Conservation (phyloP, 2,113 vertebrate genomes). For the Calidris pugnax region DNA sequence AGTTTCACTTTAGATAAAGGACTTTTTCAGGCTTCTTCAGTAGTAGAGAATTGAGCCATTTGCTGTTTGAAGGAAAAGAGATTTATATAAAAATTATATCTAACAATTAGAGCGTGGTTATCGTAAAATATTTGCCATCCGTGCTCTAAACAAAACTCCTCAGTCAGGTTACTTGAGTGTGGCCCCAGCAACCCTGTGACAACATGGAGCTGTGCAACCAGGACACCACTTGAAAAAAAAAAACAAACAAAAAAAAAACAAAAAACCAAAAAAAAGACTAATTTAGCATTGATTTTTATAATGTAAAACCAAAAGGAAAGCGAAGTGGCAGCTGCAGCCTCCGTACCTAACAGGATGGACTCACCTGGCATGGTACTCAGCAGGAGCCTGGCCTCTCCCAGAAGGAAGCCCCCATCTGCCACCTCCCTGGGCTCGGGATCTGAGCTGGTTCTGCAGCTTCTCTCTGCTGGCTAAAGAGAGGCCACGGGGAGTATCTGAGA, state of each 20-base stretch:
- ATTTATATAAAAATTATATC: not conserved
- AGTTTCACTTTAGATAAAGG: not conserved
- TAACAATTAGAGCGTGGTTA: not conserved
- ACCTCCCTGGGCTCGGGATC: not conserved
- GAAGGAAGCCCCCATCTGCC: not conserved
- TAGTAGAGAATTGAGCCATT: not conserved
- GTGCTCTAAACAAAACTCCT: not conserved
- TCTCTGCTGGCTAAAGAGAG: not conserved
- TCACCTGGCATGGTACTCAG: fast-evolving
- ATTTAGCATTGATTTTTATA: not conserved
- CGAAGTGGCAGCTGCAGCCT: not conserved
- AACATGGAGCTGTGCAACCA: not conserved
- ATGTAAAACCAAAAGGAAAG: not conserved
- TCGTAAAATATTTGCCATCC: not conserved
- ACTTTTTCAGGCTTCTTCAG: not conserved
- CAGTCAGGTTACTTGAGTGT: not conserved
- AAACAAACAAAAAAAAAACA: too few species aligned
- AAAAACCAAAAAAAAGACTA: not conserved
- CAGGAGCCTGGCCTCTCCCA: not conserved
- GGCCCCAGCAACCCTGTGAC: not conserved
- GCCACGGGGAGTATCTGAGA: not conserved
- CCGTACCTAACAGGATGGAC: not conserved
- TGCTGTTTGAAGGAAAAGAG: not conserved
- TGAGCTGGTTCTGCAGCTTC: not conserved
- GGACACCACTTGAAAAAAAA: not conserved